Evolutionary conservation across 2,888 invertebrate genomes (phyloP), one percentile per base, ranked within the genome.

Genomic region (Diabrotica balteata): DNA sequence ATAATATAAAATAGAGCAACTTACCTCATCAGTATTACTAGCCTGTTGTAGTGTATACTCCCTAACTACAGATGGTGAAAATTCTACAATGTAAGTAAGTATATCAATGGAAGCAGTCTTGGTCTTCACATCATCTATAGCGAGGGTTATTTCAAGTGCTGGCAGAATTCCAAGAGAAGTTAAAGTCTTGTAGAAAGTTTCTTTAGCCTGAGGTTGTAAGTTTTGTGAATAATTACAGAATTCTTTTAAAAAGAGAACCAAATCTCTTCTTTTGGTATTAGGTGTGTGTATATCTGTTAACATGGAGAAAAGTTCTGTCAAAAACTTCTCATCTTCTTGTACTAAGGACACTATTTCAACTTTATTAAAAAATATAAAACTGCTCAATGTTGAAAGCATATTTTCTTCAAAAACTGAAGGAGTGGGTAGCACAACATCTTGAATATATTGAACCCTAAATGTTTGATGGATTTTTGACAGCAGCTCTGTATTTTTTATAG

Each of bases 321-420:
- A 88, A 86, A 98, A 97, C 83, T 94, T 94, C 79, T 98, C 97
- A 86, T 99, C 99, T 81, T 98, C 98, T 88, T 98, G 92, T 84
- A 99, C 94, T 81, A 97, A 89, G 77, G 95, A 96, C 77, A 99
- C 98, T 86, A 99, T 99, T 88, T 99, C 98, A 83, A 98, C 96
- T 88, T 99, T 98, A 87, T 98, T 98, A 87, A 99, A 99, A 89
- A 97, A 99, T 86, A 99, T 96, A 88, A 98, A 98, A 88, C 97
- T 98, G 83, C 95, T 96, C 80, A 99, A 88, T 70, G 97, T 96
- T 80, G 97, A 97, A 74, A 99, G 89, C 90, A 98, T 92, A 84
- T 98, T 99, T 85, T 99, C 99, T 84, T 99, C 99, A 85, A 98
- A 99, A 78, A 99, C 95, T 76, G 97, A 97, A 9, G 99, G 98